Base-by-base conservation (phyloP, 1,140 invertebrate species). In the Drosophila tropicalis region DNA sequence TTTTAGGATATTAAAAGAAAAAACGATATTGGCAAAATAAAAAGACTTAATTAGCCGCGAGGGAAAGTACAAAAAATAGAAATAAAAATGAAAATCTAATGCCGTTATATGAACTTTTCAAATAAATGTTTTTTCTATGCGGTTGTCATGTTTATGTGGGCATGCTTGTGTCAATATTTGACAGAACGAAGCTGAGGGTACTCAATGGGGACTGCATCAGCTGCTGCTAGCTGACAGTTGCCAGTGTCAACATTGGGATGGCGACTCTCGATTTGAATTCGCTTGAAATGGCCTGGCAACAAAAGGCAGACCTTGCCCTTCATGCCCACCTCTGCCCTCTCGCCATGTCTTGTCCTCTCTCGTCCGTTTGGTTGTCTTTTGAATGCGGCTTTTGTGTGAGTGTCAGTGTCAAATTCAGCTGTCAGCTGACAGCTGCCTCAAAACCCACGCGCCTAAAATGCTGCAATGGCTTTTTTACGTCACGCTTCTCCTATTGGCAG, bases 101-200 rank as follows among this genome's bases (percentile, higher is more conserved):
- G 44, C 44, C 44, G 6, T 51, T 51, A 51, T 19, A 36, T 13
- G 56, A 34, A 56, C 39, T 34, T 29, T 40, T 32, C 44, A 34
- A 34, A 68, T 40, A 69, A 73, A 65, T 65, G 57, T 76, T 63
- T 69, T 29, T 66, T 60, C 36, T 40, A 25, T 41, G 56, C 39
- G 32, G 56, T 58, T 58, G 32, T 36, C 44, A 51, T 62, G 61
- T 32, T 44, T 47, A 44, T 62, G 17, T 32, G 39, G 19, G 19
- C 36, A 5, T 10, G 39, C 5, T 47, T 62, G 25, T 58, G 56
- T 58, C 56, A 58, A 58, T 58, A 58, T 34, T 58, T 58, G 56
- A 58, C 56, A 58, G 56, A 34, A 10, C 19, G 56, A 36, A 39
- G 32, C 36, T 58, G 56, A 19, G 15, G 36, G 17, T n/a, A 47